Evolutionary conservation across 2,888 invertebrate genomes (phyloP).

Genomic region (Agrotis clavis): DNA sequence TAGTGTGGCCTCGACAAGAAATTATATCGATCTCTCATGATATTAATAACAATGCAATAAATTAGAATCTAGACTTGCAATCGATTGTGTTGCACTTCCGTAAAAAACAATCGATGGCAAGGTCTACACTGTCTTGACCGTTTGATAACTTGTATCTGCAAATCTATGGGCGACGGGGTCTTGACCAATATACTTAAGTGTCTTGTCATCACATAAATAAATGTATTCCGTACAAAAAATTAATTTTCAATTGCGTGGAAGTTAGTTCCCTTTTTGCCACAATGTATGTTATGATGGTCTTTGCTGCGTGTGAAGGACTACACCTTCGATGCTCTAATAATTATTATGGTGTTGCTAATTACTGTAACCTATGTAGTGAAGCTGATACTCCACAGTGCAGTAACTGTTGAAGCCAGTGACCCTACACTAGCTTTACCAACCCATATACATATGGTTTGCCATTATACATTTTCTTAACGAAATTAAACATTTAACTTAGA

Average conservation of each 20-base stretch:
- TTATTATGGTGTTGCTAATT: slow-evolving; percentile 36
- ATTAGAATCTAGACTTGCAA: slow-evolving; percentile 13
- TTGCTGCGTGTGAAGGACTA: slow-evolving; percentile 36
- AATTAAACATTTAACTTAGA: too few relatives aligned
- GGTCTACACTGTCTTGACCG: slow-evolving; percentile 49
- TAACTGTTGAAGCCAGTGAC: too few relatives aligned
- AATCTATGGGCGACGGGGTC: neutral
- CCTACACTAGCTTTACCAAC: too few relatives aligned
- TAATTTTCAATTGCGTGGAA: too few relatives aligned
- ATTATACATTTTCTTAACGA: too few relatives aligned
- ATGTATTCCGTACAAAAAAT: too few relatives aligned
- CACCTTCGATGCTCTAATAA: slow-evolving; percentile 18
- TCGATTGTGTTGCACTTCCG: slow-evolving; percentile 47
- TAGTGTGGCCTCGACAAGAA: too few relatives aligned
- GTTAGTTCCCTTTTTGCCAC: neutral
- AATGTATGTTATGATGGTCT: slow-evolving; percentile 13
- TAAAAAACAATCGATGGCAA: slow-evolving; percentile 41
- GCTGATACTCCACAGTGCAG: too few relatives aligned
- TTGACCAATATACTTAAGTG: too few relatives aligned
- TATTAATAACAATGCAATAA: slow-evolving; percentile 36
- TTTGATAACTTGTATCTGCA: slow-evolving; percentile 26
- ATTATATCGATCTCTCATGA: slow-evolving; percentile 11
- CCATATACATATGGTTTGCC: too few relatives aligned
- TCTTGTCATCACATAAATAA: too few relatives aligned
- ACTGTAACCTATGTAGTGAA: neutral